Evolutionary conservation across 2,113 vertebrate species (phyloP), one percentile per base, ranked within the genome.

Genomic region (Corythornis vintsioides): DNA sequence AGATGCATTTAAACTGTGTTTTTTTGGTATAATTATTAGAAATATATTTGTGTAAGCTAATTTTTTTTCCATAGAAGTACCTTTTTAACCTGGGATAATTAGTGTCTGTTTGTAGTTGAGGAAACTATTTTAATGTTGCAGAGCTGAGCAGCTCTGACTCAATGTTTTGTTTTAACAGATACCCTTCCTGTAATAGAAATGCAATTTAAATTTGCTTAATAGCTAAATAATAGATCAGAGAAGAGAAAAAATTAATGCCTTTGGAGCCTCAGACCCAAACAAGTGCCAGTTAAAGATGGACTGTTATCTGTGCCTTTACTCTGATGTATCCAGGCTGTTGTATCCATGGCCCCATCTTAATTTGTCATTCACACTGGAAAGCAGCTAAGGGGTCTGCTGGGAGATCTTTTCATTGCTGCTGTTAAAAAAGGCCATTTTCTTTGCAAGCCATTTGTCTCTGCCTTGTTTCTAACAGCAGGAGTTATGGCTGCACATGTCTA

Each of bases 351-450:
- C 73, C n/a, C 56, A 12, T 53, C 76, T 55, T 45, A 19, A 96
- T 83, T 94, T 93, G 61, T 91, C 85, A 92, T 92, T 92, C 83
- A 67, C 80, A n/a, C 71, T 89, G 83, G 52, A 83, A 48, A 77
- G 65, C 38, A 38, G 11, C 65, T 84, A 43, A 79, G 90, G 55
- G 74, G 42, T 92, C 87, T 90, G 85, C 83, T 87, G 83, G 93
- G 91, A 94, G 53, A 80, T 52, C 43, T 73, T 86, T 59, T 21
- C 45, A n/a, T 12, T 16, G 79, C 59, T 76, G 88, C 74, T 40
- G 57, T 17, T 91, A 43, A 14, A 67, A 90, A 79, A 79, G n/a
- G 47, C 45, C 29, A 53, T 85, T 92, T 92, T 81, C 45, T 71
- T 88, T 15, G 57, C 22, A 2, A 81, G 47, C 42, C 76, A 11